Evolutionary conservation across 2,888 invertebrate species (phyloP), one percentile per base, ranked within the genome.

Genomic region (Nymphalis urticae): DNA sequence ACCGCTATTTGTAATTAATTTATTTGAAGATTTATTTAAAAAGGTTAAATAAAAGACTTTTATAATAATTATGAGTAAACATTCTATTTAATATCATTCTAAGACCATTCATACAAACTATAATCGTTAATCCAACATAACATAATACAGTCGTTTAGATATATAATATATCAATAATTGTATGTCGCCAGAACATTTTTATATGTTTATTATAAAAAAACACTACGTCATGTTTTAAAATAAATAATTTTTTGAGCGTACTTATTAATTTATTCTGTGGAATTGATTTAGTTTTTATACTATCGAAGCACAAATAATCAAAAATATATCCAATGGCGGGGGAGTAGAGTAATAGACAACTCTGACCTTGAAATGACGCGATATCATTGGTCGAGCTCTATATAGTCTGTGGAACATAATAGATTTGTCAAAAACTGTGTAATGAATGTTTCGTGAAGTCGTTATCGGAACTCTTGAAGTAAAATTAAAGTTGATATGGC

Each of bases 161-260:
- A 61, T 47, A 66, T 50, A 69, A 67, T 71, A 53, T 71, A 19
- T 59, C 36, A 62, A 53, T 59, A 36, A 62, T 54, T 51, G 48
- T 48, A 32, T 51, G 42, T 27, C 50, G n/a, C 32, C 21, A 27
- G n/a, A n/a, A n/a, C 64, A 13, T 21, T 32, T 42, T 10, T 7
- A 42, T 19, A 16, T 17, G 8, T 47, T 54, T 54, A 54, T n/a
- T 10, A 61, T 8, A 71, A 67, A 75, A 64, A 66, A 19, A 61
- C 27, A 77, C 19, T 13, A 51, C 21, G 13, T 75, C 42, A 13
- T 42, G 42, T 73, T 75, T 68, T 64, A 76, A 70, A 82, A 82
- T 83, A 83, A 83, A 83, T 83, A 77, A 76, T 74, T 75, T 32
- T 77, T 82, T 82, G 83, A 83, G 83, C 83, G 27, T 56, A 56